A percentile compares a stretch with the other conserved stretches of the same genome.
These are phyloP conservation scores for Notolabrus celidotus DNA, from an alignment of 2,797 vertebrate genomes.

Conservation along the genomic window DNA sequence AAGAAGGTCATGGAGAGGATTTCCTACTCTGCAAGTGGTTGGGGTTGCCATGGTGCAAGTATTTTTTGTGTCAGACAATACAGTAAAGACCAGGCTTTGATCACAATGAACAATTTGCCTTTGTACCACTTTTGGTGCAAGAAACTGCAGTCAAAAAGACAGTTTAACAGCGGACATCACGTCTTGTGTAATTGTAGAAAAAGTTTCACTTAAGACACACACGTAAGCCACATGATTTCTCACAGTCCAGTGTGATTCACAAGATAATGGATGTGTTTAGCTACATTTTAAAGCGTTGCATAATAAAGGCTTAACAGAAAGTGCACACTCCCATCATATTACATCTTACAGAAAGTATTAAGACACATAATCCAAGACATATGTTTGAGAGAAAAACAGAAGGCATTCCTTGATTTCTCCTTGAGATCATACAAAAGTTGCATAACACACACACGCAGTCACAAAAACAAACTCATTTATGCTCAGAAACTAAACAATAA, in stretches of 20 bases:
- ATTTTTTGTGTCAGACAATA: conserved; percentile 45
- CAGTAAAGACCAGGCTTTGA: conserved; percentile 60
- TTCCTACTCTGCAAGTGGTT: conserved; percentile 65
- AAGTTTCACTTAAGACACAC: not conserved
- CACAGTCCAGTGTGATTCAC: conserved; percentile 36
- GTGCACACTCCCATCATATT: conserved; percentile 39
- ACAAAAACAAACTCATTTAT: conserved; percentile 36
- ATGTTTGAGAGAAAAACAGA: conserved; percentile 54
- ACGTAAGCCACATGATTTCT: conserved; percentile 7
- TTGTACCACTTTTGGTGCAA: conserved; percentile 14
- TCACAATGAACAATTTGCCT: conserved; percentile 36
- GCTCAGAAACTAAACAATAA: conserved; percentile 7
- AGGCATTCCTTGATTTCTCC: conserved; percentile 52
- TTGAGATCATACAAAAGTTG: conserved; percentile 57
- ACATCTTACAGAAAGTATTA: conserved; percentile 55
- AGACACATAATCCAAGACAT: conserved; percentile 63
- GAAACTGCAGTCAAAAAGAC: not conserved
- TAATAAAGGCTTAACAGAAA: conserved; percentile 28
- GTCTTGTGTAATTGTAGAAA: conserved; percentile 53
- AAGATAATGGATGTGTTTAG: conserved; percentile 10
- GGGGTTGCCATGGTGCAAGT: conserved; percentile 57
- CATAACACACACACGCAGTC: conserved; percentile 28
- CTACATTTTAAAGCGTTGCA: conserved; percentile 10
- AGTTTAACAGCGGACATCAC: conserved; percentile 23
- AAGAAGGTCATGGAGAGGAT: conserved; percentile 72